phyloP scores from a whole-genome alignment of 2,888 invertebrate species.

The Zelleria hepariella region DNA sequence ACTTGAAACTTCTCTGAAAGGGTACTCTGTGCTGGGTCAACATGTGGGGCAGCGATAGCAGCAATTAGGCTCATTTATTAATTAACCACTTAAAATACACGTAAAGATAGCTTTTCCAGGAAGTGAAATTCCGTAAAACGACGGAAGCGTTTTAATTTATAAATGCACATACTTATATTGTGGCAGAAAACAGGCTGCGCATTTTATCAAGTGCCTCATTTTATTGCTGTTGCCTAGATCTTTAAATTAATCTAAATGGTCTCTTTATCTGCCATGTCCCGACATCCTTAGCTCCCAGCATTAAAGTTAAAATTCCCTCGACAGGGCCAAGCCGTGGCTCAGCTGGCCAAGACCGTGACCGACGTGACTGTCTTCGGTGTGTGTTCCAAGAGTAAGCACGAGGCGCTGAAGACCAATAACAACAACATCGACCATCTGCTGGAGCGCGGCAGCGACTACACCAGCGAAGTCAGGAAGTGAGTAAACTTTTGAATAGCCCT shows the following conservation, averaged over 20 bases:
- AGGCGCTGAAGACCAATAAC: conserved; percentile 80
- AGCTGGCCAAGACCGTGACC: conserved; percentile 84
- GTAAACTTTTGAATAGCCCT: too few species aligned
- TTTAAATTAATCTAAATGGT: background rate
- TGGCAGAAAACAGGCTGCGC: background rate
- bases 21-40: background rate
- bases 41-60: background rate
- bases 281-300: background rate
- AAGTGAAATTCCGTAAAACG: background rate
- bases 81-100: background rate
- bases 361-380: conserved; percentile 88
- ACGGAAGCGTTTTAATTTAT: background rate
- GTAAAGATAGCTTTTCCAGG: background rate
- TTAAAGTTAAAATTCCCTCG: background rate
- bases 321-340: conserved; percentile 88
- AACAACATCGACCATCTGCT: conserved; percentile 82
- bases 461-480: conserved; percentile 88
- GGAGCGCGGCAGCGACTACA: conserved; percentile 86
- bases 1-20: conserved; percentile 15
- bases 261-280: background rate
- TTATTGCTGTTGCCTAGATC: background rate
- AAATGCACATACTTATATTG: too few species aligned
- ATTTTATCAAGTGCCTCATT: background rate
- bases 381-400: conserved; percentile 88
- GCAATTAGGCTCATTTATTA: background rate